A percentile compares a stretch with the other conserved stretches of the same genome.
These are phyloP conservation scores for Toxotes jaculatrix DNA, from an alignment of 2,113 vertebrate species.

Conservation along the genomic window DNA sequence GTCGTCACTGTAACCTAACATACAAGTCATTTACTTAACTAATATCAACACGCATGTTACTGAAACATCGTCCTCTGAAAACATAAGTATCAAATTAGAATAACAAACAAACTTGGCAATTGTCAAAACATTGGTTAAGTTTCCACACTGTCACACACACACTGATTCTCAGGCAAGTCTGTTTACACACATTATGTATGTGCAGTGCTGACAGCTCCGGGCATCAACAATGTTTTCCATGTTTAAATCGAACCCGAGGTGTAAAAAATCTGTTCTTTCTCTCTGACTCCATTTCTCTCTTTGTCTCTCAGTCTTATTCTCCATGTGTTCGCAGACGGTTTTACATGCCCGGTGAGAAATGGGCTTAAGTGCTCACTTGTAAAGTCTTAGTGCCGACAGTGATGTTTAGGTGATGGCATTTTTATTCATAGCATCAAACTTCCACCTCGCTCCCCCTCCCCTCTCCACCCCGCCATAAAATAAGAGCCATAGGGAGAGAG, in stretches of 20 bases:
- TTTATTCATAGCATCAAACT: constrained; percentile 59
- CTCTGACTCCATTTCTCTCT: background rate
- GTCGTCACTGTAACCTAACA: background rate
- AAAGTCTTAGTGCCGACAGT: constrained; percentile 48
- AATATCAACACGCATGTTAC: background rate
- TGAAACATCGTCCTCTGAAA: constrained; percentile 3
- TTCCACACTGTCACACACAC: constrained; percentile 1
- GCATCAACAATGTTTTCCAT: constrained; percentile 39
- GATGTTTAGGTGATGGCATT: constrained; percentile 50
- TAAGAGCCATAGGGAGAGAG: constrained; percentile 28
- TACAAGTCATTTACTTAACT: background rate
- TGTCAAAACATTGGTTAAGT: background rate
- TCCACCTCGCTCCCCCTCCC: background rate
- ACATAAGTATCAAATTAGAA: background rate
- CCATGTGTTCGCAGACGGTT: background rate
- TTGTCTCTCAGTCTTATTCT: background rate
- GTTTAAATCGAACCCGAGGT: constrained; percentile 33
- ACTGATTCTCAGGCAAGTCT: background rate
- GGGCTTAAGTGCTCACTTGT: constrained; percentile 47
- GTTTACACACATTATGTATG: background rate
- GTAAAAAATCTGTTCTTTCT: constrained; percentile 17
- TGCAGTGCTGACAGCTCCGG: constrained; percentile 28
- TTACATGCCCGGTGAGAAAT: constrained; percentile 45
- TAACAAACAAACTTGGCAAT: background rate
- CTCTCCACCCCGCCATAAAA: constrained; percentile 24